These are phyloP conservation scores for Rutilus rutilus DNA, from an alignment of 2,113 vertebrate genomes.

Conservation along the genomic window DNA sequence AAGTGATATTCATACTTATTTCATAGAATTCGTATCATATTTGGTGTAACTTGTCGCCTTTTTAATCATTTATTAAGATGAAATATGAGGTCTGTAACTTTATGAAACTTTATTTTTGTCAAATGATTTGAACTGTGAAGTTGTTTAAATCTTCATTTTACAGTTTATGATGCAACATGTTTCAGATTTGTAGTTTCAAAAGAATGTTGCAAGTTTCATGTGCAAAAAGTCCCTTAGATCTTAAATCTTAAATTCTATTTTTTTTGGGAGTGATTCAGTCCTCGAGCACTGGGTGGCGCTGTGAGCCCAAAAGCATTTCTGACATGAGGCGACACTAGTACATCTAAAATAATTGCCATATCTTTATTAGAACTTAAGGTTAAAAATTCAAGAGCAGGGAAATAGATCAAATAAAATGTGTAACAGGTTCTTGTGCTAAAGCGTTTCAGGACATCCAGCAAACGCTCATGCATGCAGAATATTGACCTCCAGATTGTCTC, in stretches of 20 bases:
- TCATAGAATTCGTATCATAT: neutral
- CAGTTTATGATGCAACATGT: neutral
- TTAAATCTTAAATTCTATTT: too few relatives aligned
- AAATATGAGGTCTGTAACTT: neutral
- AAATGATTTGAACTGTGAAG: neutral
- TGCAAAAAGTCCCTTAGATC: neutral
- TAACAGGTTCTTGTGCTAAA: neutral
- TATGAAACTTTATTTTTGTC: neutral
- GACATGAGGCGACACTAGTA: neutral
- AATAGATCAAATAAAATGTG: neutral
- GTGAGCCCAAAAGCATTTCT: constrained; percentile 52
- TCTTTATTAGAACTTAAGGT: neutral
- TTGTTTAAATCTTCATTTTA: neutral
- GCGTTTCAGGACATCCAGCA: neutral
- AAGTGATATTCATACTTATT: neutral
- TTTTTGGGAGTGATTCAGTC: neutral
- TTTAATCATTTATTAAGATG: neutral
- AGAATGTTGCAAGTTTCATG: neutral
- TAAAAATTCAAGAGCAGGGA: neutral
- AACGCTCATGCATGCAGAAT: neutral
- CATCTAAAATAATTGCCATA: neutral
- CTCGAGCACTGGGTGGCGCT: constrained; percentile 64
- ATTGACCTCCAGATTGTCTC: neutral
- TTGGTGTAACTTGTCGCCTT: neutral
- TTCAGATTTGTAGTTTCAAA: neutral